Evolutionary conservation across 2,888 invertebrate species (phyloP), one percentile per base, ranked within the genome.

Genomic region (Callinectes sapidus): DNA sequence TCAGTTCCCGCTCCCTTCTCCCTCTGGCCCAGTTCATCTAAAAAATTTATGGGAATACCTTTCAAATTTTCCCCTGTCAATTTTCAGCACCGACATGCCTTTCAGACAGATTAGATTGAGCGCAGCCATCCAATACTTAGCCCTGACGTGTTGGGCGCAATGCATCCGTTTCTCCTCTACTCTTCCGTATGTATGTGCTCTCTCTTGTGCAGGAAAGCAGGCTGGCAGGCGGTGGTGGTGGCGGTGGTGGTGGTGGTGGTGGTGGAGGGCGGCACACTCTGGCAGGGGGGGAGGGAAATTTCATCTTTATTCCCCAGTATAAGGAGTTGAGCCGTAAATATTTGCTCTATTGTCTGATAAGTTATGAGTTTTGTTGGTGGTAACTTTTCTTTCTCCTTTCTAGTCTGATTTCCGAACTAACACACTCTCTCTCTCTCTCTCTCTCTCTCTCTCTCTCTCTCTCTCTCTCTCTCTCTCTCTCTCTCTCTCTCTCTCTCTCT

Each of bases 1-100:
- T 61, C 61, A 61, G 18, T 23, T 61, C 71, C 71, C 23, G 10
- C n/a, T 71, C 71, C 71, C 71, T 71, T 8, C 6, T 23, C 23
- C 23, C 71, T n/a, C 28, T 71, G 35, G n/a, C 48, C 35, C 77
- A 42, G 39, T 71, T 89, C 77, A 54, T 89, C 89, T 71, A 71
- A 61, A 61, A 61, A 89, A 89, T 71, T 77, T 89, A 89, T 71
- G 89, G 89, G 71, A 89, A 89, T 71, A 89, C 48, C 89, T 39
- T 89, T 89, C 89, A 89, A 42, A 89, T 89, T n/a, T n/a, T 71
- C n/a, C 10, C 89, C 39, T 48, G 71, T 71, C 54, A 89, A 71
- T 71, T 71, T 18, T 71, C 61, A 18, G 32, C 8, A 71, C 42
- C 39, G 71, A 89, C 89, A 42, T 14, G 42, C 35, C 89, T 71